Percentiles rank a stretch among this genome's conserved stretches.
These are phyloP conservation scores for Folsomia candida DNA, from an alignment of 2,888 invertebrate genomes.

Conservation along the genomic window DNA sequence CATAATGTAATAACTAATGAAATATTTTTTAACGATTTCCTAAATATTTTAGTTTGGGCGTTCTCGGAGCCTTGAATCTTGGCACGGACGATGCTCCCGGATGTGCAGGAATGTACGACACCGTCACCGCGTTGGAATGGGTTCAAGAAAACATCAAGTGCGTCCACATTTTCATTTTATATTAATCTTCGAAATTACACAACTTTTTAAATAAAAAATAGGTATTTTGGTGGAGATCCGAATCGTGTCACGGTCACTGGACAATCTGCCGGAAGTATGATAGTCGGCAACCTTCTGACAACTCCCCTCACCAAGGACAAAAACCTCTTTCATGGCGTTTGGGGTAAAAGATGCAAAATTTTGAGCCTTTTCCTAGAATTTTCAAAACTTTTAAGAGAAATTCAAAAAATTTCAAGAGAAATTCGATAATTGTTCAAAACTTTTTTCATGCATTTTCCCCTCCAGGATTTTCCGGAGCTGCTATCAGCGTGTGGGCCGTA, in stretches of 20 bases:
- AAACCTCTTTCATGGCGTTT: conserved; percentile 22
- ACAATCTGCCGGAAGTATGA: conserved; percentile 33
- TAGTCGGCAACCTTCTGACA: conserved; percentile 36
- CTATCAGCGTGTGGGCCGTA: conserved; percentile 37
- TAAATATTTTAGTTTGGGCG: not conserved
- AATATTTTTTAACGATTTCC: too few relatives aligned
- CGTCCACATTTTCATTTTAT: too few relatives aligned
- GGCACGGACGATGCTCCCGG: conserved; percentile 38
- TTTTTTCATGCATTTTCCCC: too few relatives aligned
- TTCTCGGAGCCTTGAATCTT: conserved; percentile 36
- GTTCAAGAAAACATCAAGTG: conserved; percentile 36
- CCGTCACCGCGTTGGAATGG: conserved; percentile 37
- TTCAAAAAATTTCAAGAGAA: too few relatives aligned
- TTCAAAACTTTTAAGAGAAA: too few relatives aligned
- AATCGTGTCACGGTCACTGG: conserved; percentile 20
- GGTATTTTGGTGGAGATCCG: conserved; percentile 13
- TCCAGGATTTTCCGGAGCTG: conserved; percentile 36
- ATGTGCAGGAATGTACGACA: conserved; percentile 38
- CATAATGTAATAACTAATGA: too few relatives aligned
- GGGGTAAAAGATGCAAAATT: too few relatives aligned
- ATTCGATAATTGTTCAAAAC: too few relatives aligned
- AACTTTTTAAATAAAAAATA: too few relatives aligned
- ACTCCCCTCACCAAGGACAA: conserved; percentile 24
- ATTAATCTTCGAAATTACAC: too few relatives aligned
- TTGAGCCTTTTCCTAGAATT: too few relatives aligned